Conservation (phyloP, 2,888 invertebrate species). For the Neoitamus cyanurus region DNA sequence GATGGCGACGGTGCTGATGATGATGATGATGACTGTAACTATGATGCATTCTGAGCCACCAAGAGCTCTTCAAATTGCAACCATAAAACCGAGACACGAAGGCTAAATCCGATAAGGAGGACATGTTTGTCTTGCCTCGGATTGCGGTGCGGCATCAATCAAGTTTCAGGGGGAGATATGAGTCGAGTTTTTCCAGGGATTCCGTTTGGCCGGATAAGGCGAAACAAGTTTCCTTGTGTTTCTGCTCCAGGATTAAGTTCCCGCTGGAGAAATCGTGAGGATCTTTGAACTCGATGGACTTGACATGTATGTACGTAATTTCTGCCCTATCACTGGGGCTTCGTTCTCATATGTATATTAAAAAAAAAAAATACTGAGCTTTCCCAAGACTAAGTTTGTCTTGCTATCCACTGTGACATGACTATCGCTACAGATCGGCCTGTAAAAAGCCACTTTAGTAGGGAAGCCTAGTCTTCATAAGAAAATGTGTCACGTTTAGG, state of each 20-base stretch:
- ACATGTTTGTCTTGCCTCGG: conserved; percentile 25
- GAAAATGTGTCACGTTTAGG: too few species aligned
- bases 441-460: too few species aligned
- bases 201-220: not conserved
- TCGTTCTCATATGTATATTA: too few species aligned
- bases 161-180: not conserved
- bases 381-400: too few species aligned
- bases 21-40: conserved; percentile 24
- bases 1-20: not conserved
- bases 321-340: not conserved
- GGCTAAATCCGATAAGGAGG: conserved; percentile 11
- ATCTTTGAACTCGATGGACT: conserved; percentile 14
- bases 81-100: conserved; percentile 2
- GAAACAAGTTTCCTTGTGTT: conserved; percentile 6
- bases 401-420: too few species aligned
- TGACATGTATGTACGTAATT: not conserved
- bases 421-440: too few species aligned
- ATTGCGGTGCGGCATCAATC: not conserved
- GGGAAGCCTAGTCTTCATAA: too few species aligned
- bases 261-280: not conserved
- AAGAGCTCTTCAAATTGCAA: not conserved
- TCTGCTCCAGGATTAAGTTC: not conserved
- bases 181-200: conserved; percentile 14
- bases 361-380: too few species aligned
- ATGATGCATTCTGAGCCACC: conserved; percentile 16